These are phyloP conservation scores for Dascyllus trimaculatus DNA, from an alignment of 2,113 vertebrate genomes.

Conservation along the genomic window DNA sequence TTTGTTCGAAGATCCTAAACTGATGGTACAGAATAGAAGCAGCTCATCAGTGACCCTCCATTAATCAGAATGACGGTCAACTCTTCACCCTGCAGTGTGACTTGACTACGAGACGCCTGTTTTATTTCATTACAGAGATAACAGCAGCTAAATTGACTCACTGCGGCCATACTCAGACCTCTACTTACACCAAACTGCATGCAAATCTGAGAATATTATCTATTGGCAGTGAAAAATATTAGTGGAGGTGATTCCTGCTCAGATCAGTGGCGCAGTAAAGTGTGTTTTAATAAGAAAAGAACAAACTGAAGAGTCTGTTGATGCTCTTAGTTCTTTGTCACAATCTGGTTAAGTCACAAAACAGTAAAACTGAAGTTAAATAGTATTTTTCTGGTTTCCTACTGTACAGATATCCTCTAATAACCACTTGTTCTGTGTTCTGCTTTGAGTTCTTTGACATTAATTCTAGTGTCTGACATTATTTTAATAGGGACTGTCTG, in stretches of 20 bases:
- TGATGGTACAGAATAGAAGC: neutral
- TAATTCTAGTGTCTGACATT: too few species aligned
- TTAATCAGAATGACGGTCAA: conserved; percentile 17
- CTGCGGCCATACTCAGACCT: neutral
- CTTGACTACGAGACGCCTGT: conserved; percentile 24
- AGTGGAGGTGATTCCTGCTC: neutral
- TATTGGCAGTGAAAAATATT: neutral
- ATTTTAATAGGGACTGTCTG: too few species aligned
- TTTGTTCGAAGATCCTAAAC: neutral
- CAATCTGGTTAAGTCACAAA: too few species aligned
- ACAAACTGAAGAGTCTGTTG: too few species aligned
- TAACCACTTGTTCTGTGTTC: too few species aligned
- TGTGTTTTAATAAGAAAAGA: neutral
- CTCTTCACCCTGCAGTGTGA: conserved; percentile 19
- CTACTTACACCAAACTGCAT: neutral
- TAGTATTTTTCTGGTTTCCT: too few species aligned
- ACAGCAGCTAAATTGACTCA: conserved; percentile 12
- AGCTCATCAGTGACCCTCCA: fast-evolving
- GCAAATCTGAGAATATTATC: neutral
- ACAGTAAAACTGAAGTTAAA: too few species aligned
- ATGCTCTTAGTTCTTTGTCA: too few species aligned
- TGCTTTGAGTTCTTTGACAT: too few species aligned
- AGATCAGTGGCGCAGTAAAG: neutral
- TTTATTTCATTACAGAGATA: conserved; percentile 45
- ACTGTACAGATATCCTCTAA: too few species aligned